phyloP scores from a whole-genome alignment of 2,888 invertebrate genomes.

The Aspidiotus rigidus region DNA sequence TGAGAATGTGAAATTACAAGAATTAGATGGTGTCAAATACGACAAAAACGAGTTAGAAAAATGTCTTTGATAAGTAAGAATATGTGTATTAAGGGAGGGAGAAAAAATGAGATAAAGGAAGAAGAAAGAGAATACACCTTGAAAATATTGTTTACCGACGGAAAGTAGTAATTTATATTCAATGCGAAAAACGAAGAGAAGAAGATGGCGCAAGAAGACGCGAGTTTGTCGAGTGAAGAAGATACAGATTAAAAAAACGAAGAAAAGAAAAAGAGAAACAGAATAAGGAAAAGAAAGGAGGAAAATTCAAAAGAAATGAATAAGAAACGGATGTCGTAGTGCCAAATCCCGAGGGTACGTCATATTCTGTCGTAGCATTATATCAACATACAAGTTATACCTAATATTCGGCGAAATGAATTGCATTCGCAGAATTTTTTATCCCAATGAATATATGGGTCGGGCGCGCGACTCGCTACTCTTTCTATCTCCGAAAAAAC shows the following conservation, averaged over 20 bases:
- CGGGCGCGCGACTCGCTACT: background rate
- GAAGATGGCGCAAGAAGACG: background rate
- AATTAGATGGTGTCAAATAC: background rate
- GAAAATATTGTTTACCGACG: background rate
- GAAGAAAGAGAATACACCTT: background rate
- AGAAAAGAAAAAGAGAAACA: background rate
- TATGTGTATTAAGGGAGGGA: background rate
- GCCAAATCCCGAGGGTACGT: slow-evolving; percentile 9
- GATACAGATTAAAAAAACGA: background rate
- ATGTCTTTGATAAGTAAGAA: background rate
- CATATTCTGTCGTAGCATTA: slow-evolving; percentile 4
- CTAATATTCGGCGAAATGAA: slow-evolving; percentile 14
- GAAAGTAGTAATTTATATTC: slow-evolving; percentile 12
- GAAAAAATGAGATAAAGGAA: background rate
- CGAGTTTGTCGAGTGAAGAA: background rate
- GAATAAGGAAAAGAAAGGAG: background rate
- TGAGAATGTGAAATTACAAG: background rate
- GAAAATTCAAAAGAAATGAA: slow-evolving; percentile 11
- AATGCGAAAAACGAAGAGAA: background rate
- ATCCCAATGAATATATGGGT: background rate
- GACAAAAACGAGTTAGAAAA: slow-evolving; percentile 9
- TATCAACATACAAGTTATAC: slow-evolving; percentile 11
- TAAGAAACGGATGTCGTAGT: slow-evolving; percentile 13
- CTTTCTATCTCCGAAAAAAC: background rate
- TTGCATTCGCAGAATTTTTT: slow-evolving; percentile 15